Evolutionary conservation across 1,140 invertebrate genomes (phyloP).

Genomic region (Thaumetopoea pityocampa): DNA sequence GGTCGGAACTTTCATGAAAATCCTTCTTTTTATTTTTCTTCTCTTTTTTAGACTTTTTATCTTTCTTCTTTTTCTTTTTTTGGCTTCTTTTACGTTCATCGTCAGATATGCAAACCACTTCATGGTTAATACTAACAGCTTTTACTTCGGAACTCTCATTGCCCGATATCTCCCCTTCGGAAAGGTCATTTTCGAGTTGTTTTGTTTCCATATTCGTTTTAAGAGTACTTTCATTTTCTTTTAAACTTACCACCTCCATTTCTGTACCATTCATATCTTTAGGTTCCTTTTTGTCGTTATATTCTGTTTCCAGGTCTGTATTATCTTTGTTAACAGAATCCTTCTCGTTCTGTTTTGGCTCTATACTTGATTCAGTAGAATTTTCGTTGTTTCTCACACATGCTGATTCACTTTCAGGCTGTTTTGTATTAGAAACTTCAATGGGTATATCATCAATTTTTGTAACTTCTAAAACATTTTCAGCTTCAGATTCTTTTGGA

Average conservation of each 20-base stretch:
- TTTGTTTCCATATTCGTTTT: constrained; percentile 12
- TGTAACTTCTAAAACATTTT: constrained; percentile 5
- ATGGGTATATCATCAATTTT: too few species aligned
- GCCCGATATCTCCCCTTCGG: constrained; percentile 52
- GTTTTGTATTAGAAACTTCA: too few species aligned
- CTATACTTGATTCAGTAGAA: too few species aligned
- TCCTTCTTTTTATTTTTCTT: constrained; percentile 47
- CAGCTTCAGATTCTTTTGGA: constrained; percentile 8
- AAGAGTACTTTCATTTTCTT: constrained; percentile 2
- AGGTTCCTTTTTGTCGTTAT: not conserved
- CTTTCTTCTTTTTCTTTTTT: constrained; percentile 51
- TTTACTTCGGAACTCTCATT: constrained; percentile 37
- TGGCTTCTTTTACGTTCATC: constrained; percentile 33
- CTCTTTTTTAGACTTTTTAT: constrained; percentile 43
- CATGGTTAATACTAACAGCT: constrained; percentile 28
- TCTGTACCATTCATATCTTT: constrained; percentile 2
- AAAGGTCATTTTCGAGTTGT: constrained; percentile 27
- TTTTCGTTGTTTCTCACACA: too few species aligned
- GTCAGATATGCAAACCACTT: constrained; percentile 50
- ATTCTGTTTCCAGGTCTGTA: not conserved
- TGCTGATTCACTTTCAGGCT: too few species aligned
- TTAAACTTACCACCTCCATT: not conserved
- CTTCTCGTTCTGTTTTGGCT: not conserved
- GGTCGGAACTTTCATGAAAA: constrained; percentile 51
- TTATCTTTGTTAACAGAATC: not conserved